phyloP scores from a whole-genome alignment of 2,113 vertebrate species.

The Cheirogaleus medius region DNA sequence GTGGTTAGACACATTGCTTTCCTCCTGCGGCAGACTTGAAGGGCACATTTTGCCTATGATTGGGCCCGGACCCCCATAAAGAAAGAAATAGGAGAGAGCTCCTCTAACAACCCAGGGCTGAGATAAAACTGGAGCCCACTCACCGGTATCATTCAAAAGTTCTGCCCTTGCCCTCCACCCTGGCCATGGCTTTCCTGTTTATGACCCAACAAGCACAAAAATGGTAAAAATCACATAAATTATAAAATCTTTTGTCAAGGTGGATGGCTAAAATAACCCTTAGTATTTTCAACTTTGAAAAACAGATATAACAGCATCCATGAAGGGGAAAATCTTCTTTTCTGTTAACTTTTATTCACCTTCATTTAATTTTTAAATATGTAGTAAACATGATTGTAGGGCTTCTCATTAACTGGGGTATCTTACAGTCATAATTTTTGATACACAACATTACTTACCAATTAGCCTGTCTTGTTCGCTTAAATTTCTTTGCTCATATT shows the following conservation, averaged over 20 bases:
- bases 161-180: not conserved
- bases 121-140: not conserved
- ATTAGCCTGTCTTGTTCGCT: slow-evolving; percentile 97
- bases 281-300: slow-evolving; percentile 13
- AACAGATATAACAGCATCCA: not conserved
- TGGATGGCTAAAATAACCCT: not conserved
- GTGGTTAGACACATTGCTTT: not conserved
- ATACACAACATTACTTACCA: slow-evolving; percentile 99
- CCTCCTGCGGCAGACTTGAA: not conserved
- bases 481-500: slow-evolving; percentile 97
- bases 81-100: not conserved
- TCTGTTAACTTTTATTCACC: slow-evolving; percentile 81
- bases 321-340: slow-evolving; percentile 73
- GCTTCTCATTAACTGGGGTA: slow-evolving; percentile 95
- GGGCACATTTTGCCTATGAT: not conserved
- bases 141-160: not conserved
- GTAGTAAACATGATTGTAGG: slow-evolving; percentile 94
- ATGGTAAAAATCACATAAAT: not conserved
- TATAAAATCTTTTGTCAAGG: not conserved
- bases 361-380: slow-evolving; percentile 92
- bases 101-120: not conserved
- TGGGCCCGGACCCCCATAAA: not conserved
- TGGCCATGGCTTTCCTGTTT: not conserved
- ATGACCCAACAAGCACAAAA: not conserved
- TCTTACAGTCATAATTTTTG: slow-evolving; percentile 96